Evolutionary conservation across 1,140 invertebrate genomes (phyloP).

Genomic region (Drosophila bocqueti): DNA sequence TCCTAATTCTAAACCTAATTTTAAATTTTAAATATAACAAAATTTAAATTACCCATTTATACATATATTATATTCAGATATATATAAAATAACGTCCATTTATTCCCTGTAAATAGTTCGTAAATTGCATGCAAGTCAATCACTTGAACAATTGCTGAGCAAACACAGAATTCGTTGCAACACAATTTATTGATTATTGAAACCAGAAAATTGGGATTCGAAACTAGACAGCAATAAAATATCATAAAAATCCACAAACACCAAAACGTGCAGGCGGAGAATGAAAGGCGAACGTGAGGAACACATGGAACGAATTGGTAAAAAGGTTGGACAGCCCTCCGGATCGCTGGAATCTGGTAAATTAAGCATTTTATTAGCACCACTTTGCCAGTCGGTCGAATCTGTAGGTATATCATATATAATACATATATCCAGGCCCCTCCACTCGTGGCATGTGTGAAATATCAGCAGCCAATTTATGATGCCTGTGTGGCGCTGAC

Average conservation of each 20-base stretch:
- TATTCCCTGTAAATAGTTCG: not conserved
- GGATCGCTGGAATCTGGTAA: conserved; percentile 50
- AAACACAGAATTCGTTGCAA: conserved; percentile 11
- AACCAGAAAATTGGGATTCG: not conserved
- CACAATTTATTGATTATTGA: conserved; percentile 10
- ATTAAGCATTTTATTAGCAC: conserved; percentile 79
- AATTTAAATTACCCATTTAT: too few species aligned
- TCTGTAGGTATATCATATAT: conserved; percentile 18
- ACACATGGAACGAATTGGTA: conserved; percentile 13
- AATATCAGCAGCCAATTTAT: conserved; percentile 77
- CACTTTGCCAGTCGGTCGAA: conserved; percentile 30
- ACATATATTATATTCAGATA: too few species aligned
- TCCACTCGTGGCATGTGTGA: conserved; percentile 70
- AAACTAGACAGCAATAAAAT: conserved; percentile 52
- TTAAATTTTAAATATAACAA: not conserved
- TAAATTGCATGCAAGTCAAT: conserved; percentile 28
- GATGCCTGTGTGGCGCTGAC: conserved; percentile 67
- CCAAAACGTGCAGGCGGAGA: conserved; percentile 24
- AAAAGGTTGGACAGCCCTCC: conserved; percentile 37
- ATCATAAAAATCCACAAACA: conserved; percentile 62
- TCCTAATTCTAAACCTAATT: not conserved
- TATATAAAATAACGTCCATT: not conserved
- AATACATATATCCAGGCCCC: conserved; percentile 2
- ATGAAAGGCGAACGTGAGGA: conserved; percentile 17
- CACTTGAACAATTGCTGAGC: conserved; percentile 27